phyloP scores from a whole-genome alignment of 2,797 vertebrate genomes.

The Pteronotus mesoamericanus region DNA sequence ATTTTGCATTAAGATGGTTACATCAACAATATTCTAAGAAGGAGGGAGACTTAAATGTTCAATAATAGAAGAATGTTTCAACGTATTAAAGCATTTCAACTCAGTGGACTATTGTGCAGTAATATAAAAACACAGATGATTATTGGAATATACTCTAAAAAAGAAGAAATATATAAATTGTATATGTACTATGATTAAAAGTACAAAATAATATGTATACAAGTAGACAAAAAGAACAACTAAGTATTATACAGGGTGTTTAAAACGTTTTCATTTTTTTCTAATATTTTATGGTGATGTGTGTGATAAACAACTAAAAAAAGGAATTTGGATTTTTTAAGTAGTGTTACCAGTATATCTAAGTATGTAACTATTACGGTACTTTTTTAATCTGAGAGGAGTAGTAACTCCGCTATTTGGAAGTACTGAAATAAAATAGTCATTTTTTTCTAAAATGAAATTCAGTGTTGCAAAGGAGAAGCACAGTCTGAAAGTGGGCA shows the following conservation, averaged over 20 bases:
- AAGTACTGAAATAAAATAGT: not conserved
- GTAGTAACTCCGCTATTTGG: not conserved
- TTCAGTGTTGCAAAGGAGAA: constrained; percentile 8
- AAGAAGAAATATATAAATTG: not conserved
- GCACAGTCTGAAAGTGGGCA: not conserved
- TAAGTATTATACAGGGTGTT: not conserved
- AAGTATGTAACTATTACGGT: not conserved
- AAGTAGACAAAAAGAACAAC: not conserved
- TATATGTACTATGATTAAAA: constrained; percentile 7
- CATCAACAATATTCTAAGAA: constrained; percentile 4
- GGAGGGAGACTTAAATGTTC: not conserved
- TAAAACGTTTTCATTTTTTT: constrained; percentile 24
- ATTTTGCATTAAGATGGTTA: not conserved
- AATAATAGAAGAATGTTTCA: not conserved
- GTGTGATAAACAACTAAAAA: not conserved
- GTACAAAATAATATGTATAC: not conserved
- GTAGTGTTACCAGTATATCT: constrained; percentile 26
- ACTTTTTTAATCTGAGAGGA: not conserved
- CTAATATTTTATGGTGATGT: not conserved
- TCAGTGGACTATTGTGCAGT: not conserved
- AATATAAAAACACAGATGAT: not conserved
- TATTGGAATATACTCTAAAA: not conserved
- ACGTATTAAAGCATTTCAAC: not conserved
- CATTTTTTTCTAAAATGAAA: not conserved
- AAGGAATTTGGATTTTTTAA: not conserved